Conservation (phyloP, 2,113 vertebrate species). For the Melanocharis versteri region DNA sequence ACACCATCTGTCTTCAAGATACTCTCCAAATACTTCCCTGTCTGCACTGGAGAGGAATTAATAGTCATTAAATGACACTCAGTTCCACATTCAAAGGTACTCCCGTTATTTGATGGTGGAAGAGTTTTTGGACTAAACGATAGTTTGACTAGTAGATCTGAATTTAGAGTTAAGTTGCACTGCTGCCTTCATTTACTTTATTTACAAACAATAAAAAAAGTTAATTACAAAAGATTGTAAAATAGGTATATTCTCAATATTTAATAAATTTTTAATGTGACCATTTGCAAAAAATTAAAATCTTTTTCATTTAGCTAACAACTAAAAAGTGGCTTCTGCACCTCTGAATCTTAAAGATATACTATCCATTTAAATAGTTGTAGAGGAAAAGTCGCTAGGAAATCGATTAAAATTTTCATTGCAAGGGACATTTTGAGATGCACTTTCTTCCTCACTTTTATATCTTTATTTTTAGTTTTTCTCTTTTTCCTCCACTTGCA, state of each 20-base stretch:
- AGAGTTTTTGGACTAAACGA: neutral
- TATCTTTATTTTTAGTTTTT: neutral
- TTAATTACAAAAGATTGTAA: neutral
- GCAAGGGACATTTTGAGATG: neutral
- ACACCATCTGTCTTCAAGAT: neutral
- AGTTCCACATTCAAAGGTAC: neutral
- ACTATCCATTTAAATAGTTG: neutral
- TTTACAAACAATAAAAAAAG: neutral
- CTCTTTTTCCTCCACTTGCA: neutral
- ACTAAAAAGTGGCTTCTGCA: neutral
- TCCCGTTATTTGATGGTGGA: neutral
- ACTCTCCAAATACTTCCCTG: neutral
- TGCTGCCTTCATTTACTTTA: neutral
- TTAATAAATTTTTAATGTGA: neutral
- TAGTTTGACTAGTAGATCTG: neutral
- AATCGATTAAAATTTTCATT: neutral
- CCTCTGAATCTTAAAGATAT: neutral
- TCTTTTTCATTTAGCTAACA: neutral
- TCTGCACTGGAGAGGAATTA: neutral
- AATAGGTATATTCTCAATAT: neutral
- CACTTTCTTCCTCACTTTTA: neutral
- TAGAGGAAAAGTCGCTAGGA: neutral
- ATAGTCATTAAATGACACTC: neutral
- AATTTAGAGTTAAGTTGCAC: neutral
- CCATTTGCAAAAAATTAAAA: neutral